Percentiles rank a stretch among this genome's conserved stretches.
Conservation (phyloP, 2,113 vertebrate genomes). For the Synodontis membranacea region DNA sequence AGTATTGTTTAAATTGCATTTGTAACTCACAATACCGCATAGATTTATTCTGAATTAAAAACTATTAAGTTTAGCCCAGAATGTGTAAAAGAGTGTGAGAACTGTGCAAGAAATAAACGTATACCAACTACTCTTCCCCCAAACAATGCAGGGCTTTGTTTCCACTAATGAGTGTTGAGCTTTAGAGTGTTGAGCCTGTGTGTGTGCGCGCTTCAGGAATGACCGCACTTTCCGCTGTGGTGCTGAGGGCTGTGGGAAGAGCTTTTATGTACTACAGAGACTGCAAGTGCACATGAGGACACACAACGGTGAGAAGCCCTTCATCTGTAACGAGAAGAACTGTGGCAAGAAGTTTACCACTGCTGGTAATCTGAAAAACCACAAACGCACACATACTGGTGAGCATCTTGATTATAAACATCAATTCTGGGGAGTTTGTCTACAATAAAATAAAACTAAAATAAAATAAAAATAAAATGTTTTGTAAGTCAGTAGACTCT, state of each 20-base stretch:
- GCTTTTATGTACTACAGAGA: constrained; percentile 95
- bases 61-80: background rate
- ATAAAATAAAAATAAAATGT: no score
- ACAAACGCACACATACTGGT: constrained; percentile 93
- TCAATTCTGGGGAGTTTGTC: constrained; percentile 14
- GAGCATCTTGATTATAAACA: constrained; percentile 32
- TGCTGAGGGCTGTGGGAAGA: constrained; percentile 96
- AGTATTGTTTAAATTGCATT: background rate
- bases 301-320: constrained; percentile 97
- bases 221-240: constrained; percentile 92
- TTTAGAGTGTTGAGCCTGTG: background rate
- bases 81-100: background rate
- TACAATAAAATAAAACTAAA: background rate
- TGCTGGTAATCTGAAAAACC: constrained; percentile 97
- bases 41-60: background rate
- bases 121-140: no score
- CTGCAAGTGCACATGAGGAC: constrained; percentile 98
- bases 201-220: constrained; percentile 74
- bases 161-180: background rate
- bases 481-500: background rate
- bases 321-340: constrained; percentile 88
- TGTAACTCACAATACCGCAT: background rate
- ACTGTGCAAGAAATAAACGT: background rate
- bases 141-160: constrained; percentile 4
- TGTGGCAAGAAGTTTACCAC: constrained; percentile 97